Evolutionary conservation across 1,140 invertebrate genomes (phyloP), one percentile per base, ranked within the genome.

Genomic region (Araneus ventricosus): DNA sequence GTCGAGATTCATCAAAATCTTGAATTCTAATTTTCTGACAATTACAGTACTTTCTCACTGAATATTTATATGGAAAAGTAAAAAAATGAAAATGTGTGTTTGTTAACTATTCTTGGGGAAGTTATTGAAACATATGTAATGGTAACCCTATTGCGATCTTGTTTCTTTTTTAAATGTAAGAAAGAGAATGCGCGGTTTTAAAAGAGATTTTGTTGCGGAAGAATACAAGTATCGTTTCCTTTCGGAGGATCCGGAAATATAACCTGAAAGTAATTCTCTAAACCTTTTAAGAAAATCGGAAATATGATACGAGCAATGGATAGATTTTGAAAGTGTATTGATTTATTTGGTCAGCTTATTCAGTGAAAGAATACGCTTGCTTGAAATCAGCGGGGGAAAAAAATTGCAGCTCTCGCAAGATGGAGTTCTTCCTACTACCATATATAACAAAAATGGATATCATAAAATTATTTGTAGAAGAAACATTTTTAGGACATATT

Each of bases 211-310:
- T n/a, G 59, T 24, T 63, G 24, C 59, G 24, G 7, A 63, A n/a
- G n/a, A n/a, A n/a, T n/a, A 63, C 7, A 63, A 24, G n/a, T 24
- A 22, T 63, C 59, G 59, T 63, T n/a, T 63, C n/a, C 7, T 1
- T 63, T 4, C 4, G 5, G 24, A 0, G 20, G 45, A 7, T n/a
- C n/a, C 5, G n/a, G 59, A 63, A 63, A 63, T 20, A 22, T 63
- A n/a, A 63, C n/a, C 59, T 63, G 22, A n/a, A 24, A 63, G n/a
- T 63, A n/a, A n/a, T 63, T 63, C 59, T 63, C 59, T 63, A 8
- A 63, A 63, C 59, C 59, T 63, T 63, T 63, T 63, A 63, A 63
- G 20, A n/a, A 24, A 63, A 63, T 63, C 59, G 59, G 59, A 63
- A 63, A 63, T 63, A n/a, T 22, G 59, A 63, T 63, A n/a, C 8